Evolutionary conservation across 2,888 invertebrate species (phyloP).

Genomic region (Drosophila nigricruria): DNA sequence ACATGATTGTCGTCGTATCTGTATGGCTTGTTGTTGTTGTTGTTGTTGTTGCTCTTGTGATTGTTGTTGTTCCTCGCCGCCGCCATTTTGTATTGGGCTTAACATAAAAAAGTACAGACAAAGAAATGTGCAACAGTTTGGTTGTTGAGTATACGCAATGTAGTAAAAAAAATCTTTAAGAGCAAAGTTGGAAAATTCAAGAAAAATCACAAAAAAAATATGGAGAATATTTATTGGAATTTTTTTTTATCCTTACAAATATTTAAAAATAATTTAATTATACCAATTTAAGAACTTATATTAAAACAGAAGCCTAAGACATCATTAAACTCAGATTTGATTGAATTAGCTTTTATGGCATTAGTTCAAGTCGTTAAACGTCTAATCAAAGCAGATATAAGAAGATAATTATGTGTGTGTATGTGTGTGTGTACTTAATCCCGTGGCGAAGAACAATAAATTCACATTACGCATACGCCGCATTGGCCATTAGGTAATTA

Average conservation of each 20-base stretch:
- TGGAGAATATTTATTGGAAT: background rate
- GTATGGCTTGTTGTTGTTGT: constrained; percentile 27
- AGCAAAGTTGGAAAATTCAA: background rate
- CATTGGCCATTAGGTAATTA: constrained; percentile 40
- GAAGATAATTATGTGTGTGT: background rate
- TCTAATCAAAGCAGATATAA: constrained; percentile 1
- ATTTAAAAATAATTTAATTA: background rate
- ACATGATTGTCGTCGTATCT: constrained; percentile 41
- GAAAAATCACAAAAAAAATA: background rate
- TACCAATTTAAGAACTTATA: background rate
- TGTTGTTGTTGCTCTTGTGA: constrained; percentile 1
- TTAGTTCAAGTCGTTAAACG: constrained; percentile 22
- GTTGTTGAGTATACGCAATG: constrained; percentile 37
- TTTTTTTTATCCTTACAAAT: background rate
- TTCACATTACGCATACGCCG: constrained; percentile 53
- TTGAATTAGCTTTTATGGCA: background rate
- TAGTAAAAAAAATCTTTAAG: too few species aligned
- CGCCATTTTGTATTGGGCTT: constrained; percentile 62
- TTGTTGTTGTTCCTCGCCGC: constrained; percentile 24
- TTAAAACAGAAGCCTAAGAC: background rate
- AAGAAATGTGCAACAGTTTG: constrained; percentile 66
- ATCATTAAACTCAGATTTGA: constrained; percentile 2
- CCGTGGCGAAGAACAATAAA: constrained; percentile 16
- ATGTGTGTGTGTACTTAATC: background rate
- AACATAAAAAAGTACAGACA: constrained; percentile 10